Percentiles rank a stretch among this genome's conserved stretches.
phyloP scores from a whole-genome alignment of 2,113 vertebrate species.

The Nycticebus coucang region DNA sequence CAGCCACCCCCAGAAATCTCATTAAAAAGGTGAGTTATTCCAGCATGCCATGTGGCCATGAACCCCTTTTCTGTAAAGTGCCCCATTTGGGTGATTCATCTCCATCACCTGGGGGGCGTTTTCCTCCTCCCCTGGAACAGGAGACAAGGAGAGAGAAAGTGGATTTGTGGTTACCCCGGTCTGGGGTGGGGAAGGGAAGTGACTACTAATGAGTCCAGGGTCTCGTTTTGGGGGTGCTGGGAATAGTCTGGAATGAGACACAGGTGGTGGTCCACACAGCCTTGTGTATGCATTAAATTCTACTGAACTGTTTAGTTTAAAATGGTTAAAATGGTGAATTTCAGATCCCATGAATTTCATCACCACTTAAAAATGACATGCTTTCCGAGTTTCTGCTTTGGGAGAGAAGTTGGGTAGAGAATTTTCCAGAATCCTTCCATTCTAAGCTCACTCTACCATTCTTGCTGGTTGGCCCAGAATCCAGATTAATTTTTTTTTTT shows the following conservation, averaged over 20 bases:
- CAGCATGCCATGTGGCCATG: too few species aligned
- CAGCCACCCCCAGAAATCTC: too few species aligned
- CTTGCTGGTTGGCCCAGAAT: neutral
- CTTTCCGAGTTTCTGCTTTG: neutral
- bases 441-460: rapidly evolving
- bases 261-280: neutral
- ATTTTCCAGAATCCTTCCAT: neutral
- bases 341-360: rapidly evolving
- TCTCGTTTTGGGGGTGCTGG: neutral
- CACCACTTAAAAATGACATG: neutral
- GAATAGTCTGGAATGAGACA: rapidly evolving
- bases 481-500: neutral
- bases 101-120: too few species aligned
- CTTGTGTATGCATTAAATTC: neutral
- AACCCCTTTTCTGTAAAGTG: too few species aligned
- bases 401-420: neutral
- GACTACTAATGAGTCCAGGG: neutral
- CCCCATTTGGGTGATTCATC: too few species aligned
- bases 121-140: too few species aligned
- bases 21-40: too few species aligned
- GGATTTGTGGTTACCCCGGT: neutral
- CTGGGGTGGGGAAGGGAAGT: neutral
- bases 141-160: neutral
- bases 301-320: neutral
- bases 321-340: neutral